A percentile compares a stretch with the other conserved stretches of the same genome.
These are phyloP conservation scores for Henricia sp. DNA, from an alignment of 53 echinoderm and acorn worm genomes.

Conservation along the genomic window DNA sequence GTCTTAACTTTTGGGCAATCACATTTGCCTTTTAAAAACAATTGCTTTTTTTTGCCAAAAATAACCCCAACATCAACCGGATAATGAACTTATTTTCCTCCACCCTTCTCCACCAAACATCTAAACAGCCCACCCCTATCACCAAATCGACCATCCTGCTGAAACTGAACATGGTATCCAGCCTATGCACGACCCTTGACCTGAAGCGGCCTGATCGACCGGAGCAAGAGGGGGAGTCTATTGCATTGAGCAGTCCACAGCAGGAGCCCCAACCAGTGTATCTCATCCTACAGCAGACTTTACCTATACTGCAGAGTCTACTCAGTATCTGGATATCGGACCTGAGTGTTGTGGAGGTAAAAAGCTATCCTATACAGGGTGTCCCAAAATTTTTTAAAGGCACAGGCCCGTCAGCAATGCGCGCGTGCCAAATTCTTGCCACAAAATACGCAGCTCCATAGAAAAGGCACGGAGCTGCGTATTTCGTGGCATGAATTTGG, in stretches of 20 bases:
- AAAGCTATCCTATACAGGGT: too few species aligned
- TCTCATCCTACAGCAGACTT: slow-evolving; percentile 81
- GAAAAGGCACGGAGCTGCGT: too few species aligned
- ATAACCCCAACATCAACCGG: too few species aligned
- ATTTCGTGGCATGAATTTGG: too few species aligned
- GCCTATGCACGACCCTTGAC: slow-evolving; percentile 90
- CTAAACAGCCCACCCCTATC: slow-evolving; percentile 77
- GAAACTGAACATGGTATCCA: slow-evolving; percentile 92
- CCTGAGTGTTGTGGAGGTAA: slow-evolving; percentile 89
- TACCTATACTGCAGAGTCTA: slow-evolving; percentile 93
- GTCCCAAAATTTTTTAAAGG: too few species aligned
- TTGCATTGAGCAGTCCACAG: slow-evolving; percentile 29
- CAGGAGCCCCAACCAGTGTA: slow-evolving; percentile 89
- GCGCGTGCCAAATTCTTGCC: too few species aligned
- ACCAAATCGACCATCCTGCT: slow-evolving; percentile 87
- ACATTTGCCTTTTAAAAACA: too few species aligned
- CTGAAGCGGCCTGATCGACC: slow-evolving; percentile 81
- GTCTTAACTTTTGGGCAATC: too few species aligned
- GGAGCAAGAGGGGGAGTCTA: slow-evolving; percentile 55
- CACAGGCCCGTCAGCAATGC: too few species aligned
- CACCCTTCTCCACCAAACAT: neutral
- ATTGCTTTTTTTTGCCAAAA: too few species aligned
- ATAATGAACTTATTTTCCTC: neutral
- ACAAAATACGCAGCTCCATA: too few species aligned
- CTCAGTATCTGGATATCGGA: slow-evolving; percentile 89